Percentiles rank a stretch among this genome's conserved stretches.
These are phyloP conservation scores for Caenorhabditis sp. DNA, from an alignment of 2,888 invertebrate genomes.

Conservation along the genomic window DNA sequence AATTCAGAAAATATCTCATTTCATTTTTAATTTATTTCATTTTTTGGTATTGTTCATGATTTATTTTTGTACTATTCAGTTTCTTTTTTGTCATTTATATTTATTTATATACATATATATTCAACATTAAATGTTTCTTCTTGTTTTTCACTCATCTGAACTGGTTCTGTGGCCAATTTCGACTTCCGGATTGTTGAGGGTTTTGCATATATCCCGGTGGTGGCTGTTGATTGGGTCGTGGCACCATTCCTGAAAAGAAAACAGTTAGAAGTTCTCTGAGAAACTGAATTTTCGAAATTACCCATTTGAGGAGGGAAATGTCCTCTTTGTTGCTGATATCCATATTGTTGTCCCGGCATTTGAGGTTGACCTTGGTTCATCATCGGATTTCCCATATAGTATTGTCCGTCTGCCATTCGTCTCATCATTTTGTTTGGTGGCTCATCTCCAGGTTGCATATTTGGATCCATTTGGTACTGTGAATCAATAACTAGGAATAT, in stretches of 20 bases:
- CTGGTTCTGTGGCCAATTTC: slow-evolving; percentile 1
- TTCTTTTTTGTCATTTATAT: slow-evolving; percentile 2
- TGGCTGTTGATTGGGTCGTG: neutral
- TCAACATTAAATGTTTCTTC: neutral
- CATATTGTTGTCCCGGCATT: neutral
- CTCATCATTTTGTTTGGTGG: neutral
- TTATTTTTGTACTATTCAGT: slow-evolving; percentile 2
- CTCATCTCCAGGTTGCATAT: neutral
- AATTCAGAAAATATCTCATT: no score
- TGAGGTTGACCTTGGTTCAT: neutral
- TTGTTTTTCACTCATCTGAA: neutral
- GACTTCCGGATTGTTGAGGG: neutral
- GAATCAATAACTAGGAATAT: no score
- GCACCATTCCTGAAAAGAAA: neutral
- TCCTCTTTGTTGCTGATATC: neutral
- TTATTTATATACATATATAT: neutral
- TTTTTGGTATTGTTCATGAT: slow-evolving; percentile 10
- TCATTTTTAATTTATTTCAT: no score
- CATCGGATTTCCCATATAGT: neutral
- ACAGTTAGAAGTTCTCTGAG: neutral
- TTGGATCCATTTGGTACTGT: neutral
- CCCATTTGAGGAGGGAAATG: no score
- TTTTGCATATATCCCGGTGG: neutral
- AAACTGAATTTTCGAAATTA: neutral
- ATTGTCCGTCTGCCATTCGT: neutral